phyloP scores from a whole-genome alignment of 1,140 invertebrate species.

The Atopsyche davidsoni region DNA sequence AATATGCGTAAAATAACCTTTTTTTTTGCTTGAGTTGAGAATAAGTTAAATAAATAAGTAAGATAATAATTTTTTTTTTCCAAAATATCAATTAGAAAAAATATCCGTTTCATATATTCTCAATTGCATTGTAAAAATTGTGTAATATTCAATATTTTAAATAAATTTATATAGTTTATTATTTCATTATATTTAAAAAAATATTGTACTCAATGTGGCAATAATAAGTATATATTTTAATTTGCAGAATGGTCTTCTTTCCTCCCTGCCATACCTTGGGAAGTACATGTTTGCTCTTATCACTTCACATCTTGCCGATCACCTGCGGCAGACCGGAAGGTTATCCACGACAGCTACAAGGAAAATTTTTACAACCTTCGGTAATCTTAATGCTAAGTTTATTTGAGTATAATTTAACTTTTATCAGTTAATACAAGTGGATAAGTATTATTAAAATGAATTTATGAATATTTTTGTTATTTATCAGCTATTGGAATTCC shows the following conservation, averaged over 20 bases:
- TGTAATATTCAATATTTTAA: slow-evolving; percentile 1
- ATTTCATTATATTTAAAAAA: not conserved
- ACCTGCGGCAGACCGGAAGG: slow-evolving; percentile 54
- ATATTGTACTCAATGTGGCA: not conserved
- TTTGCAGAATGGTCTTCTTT: slow-evolving; percentile 76
- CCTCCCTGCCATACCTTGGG: slow-evolving; percentile 81
- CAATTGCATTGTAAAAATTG: too few species aligned
- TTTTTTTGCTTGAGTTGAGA: too few species aligned
- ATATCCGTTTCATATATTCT: too few species aligned
- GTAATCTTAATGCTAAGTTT: slow-evolving; percentile 34
- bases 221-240: not conserved
- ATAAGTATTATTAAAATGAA: not conserved
- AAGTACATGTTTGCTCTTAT: slow-evolving; percentile 72
- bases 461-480: not conserved
- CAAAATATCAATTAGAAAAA: too few species aligned
- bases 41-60: too few species aligned
- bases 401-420: not conserved
- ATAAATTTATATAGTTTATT: too few species aligned
- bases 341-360: slow-evolving; percentile 64
- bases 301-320: slow-evolving; percentile 64
- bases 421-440: not conserved
- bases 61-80: too few species aligned
- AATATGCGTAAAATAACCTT: too few species aligned
- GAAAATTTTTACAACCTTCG: slow-evolving; percentile 61
- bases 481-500: slow-evolving; percentile 54